Evolutionary conservation across 2,797 vertebrate genomes (phyloP), one percentile per base, ranked within the genome.

Genomic region (Chromobotia macracanthus): DNA sequence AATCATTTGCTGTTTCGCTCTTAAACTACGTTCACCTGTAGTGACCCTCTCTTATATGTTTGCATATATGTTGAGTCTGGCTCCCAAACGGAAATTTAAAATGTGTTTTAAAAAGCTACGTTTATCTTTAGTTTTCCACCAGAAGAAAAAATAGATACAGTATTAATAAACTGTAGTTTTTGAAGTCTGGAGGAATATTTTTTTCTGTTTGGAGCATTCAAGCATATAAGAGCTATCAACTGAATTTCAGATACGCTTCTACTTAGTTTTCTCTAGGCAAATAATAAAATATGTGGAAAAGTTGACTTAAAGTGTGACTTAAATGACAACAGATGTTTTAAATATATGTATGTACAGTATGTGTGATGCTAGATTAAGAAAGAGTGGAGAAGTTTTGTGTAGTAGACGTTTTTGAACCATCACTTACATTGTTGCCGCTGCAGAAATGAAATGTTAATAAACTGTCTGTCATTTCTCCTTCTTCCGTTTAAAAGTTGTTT

Each of bases 1-100:
- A 65, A 18, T 51, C 38, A 77, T n/a, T n/a, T n/a, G n/a, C n/a
- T n/a, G n/a, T n/a, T n/a, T n/a, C n/a, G 69, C 50, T n/a, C n/a
- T n/a, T n/a, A n/a, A 19, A 7, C 19, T 63, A 25, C 23, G 12
- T 58, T 41, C 65, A 70, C 28, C 66, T 78, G 44, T 78, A 61
- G 66, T 63, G 63, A 12, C 12, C 0, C 38, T 46, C 25, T 10
- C 53, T 61, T 60, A 6, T n/a, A n/a, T n/a, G 1, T 12, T 28
- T 15, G 15, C 23, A 68, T n/a, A n/a, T n/a, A 8, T 66, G 31
- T n/a, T 55, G 25, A 69, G 66, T 70, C 38, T 23, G 63, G 50
- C 58, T 74, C 44, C 58, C 65, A 19, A 65, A 56, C 56, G 21
- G 23, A 31, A 75, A 51, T 55, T 2, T 25, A 19, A 75, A 18